Conservation (phyloP, 1,140 invertebrate genomes). For the Heliothis virescens region DNA sequence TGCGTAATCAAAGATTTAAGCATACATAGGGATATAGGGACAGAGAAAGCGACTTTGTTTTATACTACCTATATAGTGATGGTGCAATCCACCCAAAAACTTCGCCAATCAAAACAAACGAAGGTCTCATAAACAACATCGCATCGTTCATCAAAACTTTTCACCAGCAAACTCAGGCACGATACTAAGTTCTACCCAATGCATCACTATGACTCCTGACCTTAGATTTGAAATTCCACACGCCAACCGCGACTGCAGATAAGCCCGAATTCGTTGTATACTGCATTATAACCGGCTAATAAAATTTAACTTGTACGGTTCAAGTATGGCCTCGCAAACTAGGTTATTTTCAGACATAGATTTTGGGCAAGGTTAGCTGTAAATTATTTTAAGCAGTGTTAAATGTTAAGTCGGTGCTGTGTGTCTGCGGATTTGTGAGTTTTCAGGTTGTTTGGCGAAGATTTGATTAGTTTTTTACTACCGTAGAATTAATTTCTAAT, state of each 20-base stretch:
- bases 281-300: slow-evolving; percentile 43
- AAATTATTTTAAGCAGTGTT: slow-evolving; percentile 29
- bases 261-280: slow-evolving; percentile 36
- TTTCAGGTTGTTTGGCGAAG: not conserved
- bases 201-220: slow-evolving; percentile 17
- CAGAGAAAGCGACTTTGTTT: no score
- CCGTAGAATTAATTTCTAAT: not conserved
- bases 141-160: slow-evolving; percentile 5
- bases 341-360: slow-evolving; percentile 30
- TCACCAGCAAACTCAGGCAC: not conserved
- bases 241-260: slow-evolving; percentile 28
- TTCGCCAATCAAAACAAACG: not conserved
- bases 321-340: slow-evolving; percentile 13
- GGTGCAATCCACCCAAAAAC: not conserved
- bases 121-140: not conserved
- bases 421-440: slow-evolving; percentile 5
- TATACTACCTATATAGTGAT: no score
- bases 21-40: no score
- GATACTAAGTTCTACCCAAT: slow-evolving; percentile 1
- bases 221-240: slow-evolving; percentile 23
- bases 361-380: slow-evolving; percentile 29
- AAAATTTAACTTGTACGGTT: slow-evolving; percentile 22
- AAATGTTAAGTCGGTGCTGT: slow-evolving; percentile 9
- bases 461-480: not conserved
- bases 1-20: no score